phyloP scores from a whole-genome alignment of 2,113 vertebrate species.

The Entosphenus tridentatus region DNA sequence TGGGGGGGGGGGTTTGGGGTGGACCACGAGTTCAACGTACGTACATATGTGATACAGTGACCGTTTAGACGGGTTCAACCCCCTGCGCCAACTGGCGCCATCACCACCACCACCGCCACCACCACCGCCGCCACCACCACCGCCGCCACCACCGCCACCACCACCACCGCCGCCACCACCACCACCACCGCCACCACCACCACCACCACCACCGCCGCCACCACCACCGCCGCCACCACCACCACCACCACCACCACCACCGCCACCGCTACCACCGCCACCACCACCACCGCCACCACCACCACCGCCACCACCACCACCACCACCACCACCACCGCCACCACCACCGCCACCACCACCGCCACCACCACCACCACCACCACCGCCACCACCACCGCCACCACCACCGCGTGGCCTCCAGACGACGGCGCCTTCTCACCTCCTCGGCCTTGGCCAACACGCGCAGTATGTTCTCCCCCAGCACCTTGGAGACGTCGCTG shows the following conservation, averaged over 20 bases:
- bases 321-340: background rate
- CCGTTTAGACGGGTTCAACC: too few species aligned
- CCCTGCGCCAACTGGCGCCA: too few species aligned
- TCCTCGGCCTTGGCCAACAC: slow-evolving; percentile 8
- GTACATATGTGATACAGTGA: too few species aligned
- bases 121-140: background rate
- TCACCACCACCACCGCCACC: too few species aligned
- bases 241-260: background rate
- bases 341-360: background rate
- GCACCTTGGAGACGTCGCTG: slow-evolving; percentile 6
- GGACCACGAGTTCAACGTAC: too few species aligned
- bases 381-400: background rate
- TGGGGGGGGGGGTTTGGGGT: too few species aligned
- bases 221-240: background rate
- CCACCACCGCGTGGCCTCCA: background rate
- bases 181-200: background rate
- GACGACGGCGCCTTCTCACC: slow-evolving; percentile 1
- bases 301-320: background rate
- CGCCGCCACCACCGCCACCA: background rate
- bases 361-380: background rate
- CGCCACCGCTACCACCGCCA: background rate
- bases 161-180: background rate
- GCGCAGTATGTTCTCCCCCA: slow-evolving; percentile 8
- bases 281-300: too few species aligned
- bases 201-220: background rate